Evolutionary conservation across 2,113 vertebrate genomes (phyloP), one percentile per base, ranked within the genome.

Genomic region (Ptychochromis oligacanthus): DNA sequence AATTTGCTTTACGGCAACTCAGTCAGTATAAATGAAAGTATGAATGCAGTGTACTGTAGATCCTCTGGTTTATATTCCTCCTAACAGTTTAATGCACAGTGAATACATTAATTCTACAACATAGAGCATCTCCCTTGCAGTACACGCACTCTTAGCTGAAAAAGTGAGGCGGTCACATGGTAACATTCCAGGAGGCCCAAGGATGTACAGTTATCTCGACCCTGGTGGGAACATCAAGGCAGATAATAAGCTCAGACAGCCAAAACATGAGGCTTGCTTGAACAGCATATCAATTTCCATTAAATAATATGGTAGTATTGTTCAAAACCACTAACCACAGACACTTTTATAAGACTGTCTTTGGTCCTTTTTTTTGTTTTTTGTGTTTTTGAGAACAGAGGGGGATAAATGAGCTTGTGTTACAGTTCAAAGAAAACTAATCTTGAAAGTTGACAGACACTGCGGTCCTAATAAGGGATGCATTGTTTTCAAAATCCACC

Each of bases 401-500:
- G 60, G 18, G 14, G 28, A 64, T 62, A 65, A 81, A 75, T 20
- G 43, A 55, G 72, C 54, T 84, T 26, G n/a, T 40, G 59, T 86
- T 84, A 70, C 60, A 81, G 83, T 89, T 91, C 60, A 87, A 65
- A 55, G 26, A 70, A 36, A 70, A 56, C n/a, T 15, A 12, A 88
- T 85, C 54, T 61, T 76, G 36, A 81, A 13, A 59, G 61, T 78
- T 91, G 88, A 89, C 46, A 72, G 43, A 54, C 77, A 54, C 14
- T 52, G 78, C 83, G 83, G 8, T 89, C 52, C 77, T 61, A 70
- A 93, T 77, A 94, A 85, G 18, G 55, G 74, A 38, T 2, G 57
- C 52, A 91, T 90, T 95, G 93, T 94, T 89, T 89, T 64, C 38
- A 52, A 81, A 81, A 75, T 11, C 64, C 92, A 94, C 90, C 90